Base-by-base conservation (phyloP, 2,797 vertebrate genomes). In the Gallirallus australis region DNA sequence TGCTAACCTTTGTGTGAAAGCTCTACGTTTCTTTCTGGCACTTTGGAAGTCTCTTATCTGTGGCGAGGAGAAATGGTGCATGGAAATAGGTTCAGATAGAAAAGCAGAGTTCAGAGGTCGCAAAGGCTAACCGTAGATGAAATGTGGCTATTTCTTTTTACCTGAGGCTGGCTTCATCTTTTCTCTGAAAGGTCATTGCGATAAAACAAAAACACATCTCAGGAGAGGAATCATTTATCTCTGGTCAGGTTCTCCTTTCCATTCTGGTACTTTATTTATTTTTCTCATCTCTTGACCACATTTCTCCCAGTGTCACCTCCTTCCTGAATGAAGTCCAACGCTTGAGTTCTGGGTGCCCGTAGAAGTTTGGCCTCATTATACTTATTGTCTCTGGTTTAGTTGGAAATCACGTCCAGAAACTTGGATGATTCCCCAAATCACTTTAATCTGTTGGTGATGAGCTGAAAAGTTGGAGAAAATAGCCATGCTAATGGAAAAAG, bases 81-180 rank as follows among this genome's bases (percentile, higher is more conserved):
- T 98, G 98, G 98, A 99, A 98, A 99, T 98, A 97, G 98, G 98
- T 99, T 98, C 98, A 97, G 98, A 98, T 97, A 98, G 98, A 98
- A 98, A 98, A 98, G 98, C 95, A 98, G 90, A 98, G 99, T 98
- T 99, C 98, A 99, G 96, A 98, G 99, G 98, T 99, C 98, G 82
- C 28, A 95, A 94, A 97, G 98, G 98, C 98, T 98, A 99, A 99
- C 98, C 96, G 97, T 97, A 97, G 98, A 98, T 98, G 98, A 99
- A 99, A 99, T 98, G 98, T 98, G 98, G 98, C 98, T 98, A 98
- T 99, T 99, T 99, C 98, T 98, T 99, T 99, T 99, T 98, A 98
- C 98, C 98, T 98, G 97, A 97, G 98, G 98, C 98, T 98, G 98
- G 98, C 99, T 99, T 99, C 98, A 98, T 99, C 98, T 98, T 98